Conservation (phyloP, 2,113 vertebrate species). For the Protomyctophum bolini region DNA sequence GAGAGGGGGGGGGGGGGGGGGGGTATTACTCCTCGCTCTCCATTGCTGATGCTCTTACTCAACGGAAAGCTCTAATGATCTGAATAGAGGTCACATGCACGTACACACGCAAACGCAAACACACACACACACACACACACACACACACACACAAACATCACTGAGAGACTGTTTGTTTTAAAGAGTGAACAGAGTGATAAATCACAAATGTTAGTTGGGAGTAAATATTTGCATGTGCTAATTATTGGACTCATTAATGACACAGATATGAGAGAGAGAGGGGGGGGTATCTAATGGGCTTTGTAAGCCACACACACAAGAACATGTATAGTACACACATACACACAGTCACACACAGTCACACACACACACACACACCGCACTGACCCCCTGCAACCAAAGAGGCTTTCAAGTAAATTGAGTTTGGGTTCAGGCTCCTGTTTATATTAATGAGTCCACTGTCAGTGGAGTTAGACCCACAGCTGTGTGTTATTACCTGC, state of each 20-base stretch:
- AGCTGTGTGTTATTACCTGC: conserved; percentile 72
- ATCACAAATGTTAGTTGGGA: conserved; percentile 69
- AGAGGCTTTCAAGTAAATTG: conserved; percentile 78
- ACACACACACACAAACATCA: conserved; percentile 29
- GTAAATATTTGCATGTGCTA: conserved; percentile 81
- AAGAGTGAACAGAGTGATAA: conserved; percentile 68
- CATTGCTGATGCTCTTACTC: conserved; percentile 66
- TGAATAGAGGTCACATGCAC: neutral
- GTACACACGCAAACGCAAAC: neutral
- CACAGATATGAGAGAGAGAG: conserved; percentile 26
- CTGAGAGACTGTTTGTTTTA: conserved; percentile 59
- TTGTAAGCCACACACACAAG: conserved; percentile 54
- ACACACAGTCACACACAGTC: conserved; percentile 16
- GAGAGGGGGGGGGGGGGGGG: too few relatives aligned
- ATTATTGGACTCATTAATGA: conserved; percentile 81
- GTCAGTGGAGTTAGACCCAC: conserved; percentile 62
- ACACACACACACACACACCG: conserved; percentile 36
- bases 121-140: neutral
- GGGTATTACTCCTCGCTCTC: conserved; percentile 26
- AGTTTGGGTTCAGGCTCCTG: conserved; percentile 76
- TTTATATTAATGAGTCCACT: conserved; percentile 75
- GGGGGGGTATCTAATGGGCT: conserved; percentile 65
- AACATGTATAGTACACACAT: neutral
- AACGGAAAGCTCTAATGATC: conserved; percentile 69
- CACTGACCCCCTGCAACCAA: conserved; percentile 61